Evolutionary conservation across 2,113 vertebrate species (phyloP), one percentile per base, ranked within the genome.

Genomic region (Chlorocebus sabaeus): DNA sequence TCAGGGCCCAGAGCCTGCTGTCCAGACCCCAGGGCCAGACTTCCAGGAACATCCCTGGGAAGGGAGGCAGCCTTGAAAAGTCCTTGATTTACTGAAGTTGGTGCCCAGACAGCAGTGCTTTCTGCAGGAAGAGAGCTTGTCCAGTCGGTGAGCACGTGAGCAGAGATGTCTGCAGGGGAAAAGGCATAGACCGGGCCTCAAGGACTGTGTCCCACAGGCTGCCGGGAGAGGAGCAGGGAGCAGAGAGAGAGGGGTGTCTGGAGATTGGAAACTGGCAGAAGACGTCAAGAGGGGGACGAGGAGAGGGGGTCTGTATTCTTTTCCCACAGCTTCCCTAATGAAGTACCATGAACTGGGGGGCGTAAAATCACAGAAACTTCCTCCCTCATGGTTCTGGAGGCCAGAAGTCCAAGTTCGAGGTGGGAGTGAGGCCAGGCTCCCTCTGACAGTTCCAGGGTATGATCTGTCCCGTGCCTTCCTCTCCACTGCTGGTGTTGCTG

Each of bases 311-410:
- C 85, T 5, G 20, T 17, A 6, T 25, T 20, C 30, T 4, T 18
- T 30, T 27, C 10, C 43, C 4, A 32, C 25, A 5, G 17, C n/a
- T 17, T 18, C 11, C 5, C 8, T 57, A 23, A 76, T 67, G 48
- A 50, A 59, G 20, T 1, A 6, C 48, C 43, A 1, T 64, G 22
- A 27, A 8, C 32, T 3, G 0, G 10, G 32, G 13, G 5, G 7
- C 20, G 30, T 50, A 30, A 78, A 55, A 35, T 38, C 27, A 38
- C 6, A 14, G 61, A 27, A 8, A 13, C 8, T 48, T 22, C 35
- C 61, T 67, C 25, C 6, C 50, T 52, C 5, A 9, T 0, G 6
- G 17, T 45, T 4, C 0, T 35, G 5, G 43, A 72, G 52, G 38
- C 88, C n/a, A 14, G 23, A 80, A 32, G 64, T 80, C 81, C 43